Conservation (phyloP, 1,140 invertebrate genomes). For the Calliopsis andreniformis region DNA sequence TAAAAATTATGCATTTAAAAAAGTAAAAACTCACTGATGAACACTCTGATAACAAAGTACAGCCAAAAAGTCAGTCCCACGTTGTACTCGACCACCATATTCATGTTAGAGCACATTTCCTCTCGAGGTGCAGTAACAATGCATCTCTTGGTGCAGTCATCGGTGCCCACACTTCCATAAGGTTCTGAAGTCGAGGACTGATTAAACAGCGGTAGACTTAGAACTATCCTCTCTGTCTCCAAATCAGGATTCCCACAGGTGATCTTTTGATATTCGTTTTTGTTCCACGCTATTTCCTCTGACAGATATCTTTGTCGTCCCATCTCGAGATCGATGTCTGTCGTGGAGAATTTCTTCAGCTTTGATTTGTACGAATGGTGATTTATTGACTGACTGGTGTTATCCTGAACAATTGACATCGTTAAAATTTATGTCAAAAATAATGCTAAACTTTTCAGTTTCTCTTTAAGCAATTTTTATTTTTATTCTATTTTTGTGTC, state of each 20-base stretch:
- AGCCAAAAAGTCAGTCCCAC: constrained; percentile 88
- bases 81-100: constrained; percentile 84
- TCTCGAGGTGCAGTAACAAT: constrained; percentile 82
- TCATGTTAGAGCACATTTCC: constrained; percentile 84
- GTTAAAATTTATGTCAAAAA: not conserved
- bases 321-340: constrained; percentile 61
- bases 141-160: constrained; percentile 80
- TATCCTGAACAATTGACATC: constrained; percentile 27
- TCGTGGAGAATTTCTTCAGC: constrained; percentile 47
- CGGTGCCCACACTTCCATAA: constrained; percentile 61
- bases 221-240: constrained; percentile 50
- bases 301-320: constrained; percentile 58
- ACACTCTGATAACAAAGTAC: constrained; percentile 87
- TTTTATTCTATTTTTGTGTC: too few relatives aligned
- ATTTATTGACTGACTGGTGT: constrained; percentile 20
- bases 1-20: too few relatives aligned
- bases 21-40: constrained; percentile 82
- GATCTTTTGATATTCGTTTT: constrained; percentile 47
- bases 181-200: constrained; percentile 61
- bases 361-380: constrained; percentile 63
- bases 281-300: constrained; percentile 58
- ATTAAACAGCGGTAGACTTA: constrained; percentile 75
- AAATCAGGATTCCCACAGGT: constrained; percentile 62
- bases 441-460: too few relatives aligned
- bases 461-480: too few relatives aligned